Evolutionary conservation across 2,888 invertebrate species (phyloP).

Genomic region (Schizaphis graminum): DNA sequence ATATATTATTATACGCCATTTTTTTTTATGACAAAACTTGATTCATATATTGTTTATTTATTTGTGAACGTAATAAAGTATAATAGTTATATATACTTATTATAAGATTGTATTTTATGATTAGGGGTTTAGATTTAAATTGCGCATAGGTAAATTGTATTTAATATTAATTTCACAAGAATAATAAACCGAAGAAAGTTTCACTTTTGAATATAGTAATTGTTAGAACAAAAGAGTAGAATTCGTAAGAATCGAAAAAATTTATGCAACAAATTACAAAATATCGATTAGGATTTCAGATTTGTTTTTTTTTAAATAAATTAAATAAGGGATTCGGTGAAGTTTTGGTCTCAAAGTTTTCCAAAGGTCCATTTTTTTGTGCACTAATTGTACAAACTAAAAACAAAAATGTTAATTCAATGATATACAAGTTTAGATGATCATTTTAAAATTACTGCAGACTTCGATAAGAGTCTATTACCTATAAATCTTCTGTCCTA

Average conservation of each 20-base stretch:
- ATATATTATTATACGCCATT: neutral
- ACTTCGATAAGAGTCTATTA: neutral
- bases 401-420: neutral
- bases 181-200: neutral
- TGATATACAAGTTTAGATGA: neutral
- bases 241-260: neutral
- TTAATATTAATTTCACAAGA: neutral
- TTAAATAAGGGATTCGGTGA: neutral
- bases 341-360: neutral
- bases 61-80: too few species aligned
- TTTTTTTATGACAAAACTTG: neutral
- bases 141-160: neutral
- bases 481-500: neutral
- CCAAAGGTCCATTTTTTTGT: neutral
- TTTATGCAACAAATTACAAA: neutral
- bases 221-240: neutral
- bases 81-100: too few species aligned
- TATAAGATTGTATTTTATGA: neutral
- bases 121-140: too few species aligned
- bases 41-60: too few species aligned
- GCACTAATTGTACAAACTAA: neutral
- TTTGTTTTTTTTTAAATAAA: neutral
- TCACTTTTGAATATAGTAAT: neutral
- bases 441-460: neutral
- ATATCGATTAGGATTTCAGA: neutral